Conservation (phyloP, 2,113 vertebrate genomes). For the Tauraco erythrolophus region DNA sequence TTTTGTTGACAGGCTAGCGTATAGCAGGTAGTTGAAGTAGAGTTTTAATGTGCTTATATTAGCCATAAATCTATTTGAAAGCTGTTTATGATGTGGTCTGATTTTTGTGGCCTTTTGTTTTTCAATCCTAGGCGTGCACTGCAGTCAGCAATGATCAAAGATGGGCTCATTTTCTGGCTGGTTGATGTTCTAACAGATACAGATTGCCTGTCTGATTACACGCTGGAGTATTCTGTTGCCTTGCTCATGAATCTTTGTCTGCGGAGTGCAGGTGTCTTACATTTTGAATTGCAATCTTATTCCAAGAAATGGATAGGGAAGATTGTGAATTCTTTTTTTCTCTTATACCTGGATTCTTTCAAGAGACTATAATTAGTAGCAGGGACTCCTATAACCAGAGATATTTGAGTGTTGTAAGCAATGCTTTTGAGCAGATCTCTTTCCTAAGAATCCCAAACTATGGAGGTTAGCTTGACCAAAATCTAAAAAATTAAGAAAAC, state of each 20-base stretch:
- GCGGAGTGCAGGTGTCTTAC: constrained; percentile 84
- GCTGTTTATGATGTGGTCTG: not conserved
- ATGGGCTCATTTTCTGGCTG: constrained; percentile 90
- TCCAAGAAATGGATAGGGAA: not conserved
- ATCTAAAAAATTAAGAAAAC: not conserved
- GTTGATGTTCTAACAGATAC: constrained; percentile 88
- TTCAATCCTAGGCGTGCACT: constrained; percentile 80
- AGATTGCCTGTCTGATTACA: constrained; percentile 91
- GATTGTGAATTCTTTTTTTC: not conserved
- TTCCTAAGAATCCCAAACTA: not conserved
- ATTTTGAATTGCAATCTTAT: not conserved
- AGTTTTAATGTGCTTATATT: not conserved
- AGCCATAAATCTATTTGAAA: not conserved
- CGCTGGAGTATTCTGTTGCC: constrained; percentile 87
- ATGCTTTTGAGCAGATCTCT: not conserved
- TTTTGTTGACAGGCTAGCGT: not conserved
- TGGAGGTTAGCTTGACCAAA: not conserved
- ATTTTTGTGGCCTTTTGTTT: not conserved
- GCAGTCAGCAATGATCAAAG: constrained; percentile 91
- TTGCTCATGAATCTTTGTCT: constrained; percentile 97
- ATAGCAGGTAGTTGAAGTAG: not conserved
- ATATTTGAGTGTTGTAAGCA: not conserved
- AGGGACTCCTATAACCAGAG: not conserved
- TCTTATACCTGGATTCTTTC: not conserved
- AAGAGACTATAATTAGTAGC: not conserved